Percentiles rank a stretch among this genome's conserved stretches.
These are phyloP conservation scores for Halcyon chelicuti DNA, from an alignment of 2,797 vertebrate species.

Conservation along the genomic window DNA sequence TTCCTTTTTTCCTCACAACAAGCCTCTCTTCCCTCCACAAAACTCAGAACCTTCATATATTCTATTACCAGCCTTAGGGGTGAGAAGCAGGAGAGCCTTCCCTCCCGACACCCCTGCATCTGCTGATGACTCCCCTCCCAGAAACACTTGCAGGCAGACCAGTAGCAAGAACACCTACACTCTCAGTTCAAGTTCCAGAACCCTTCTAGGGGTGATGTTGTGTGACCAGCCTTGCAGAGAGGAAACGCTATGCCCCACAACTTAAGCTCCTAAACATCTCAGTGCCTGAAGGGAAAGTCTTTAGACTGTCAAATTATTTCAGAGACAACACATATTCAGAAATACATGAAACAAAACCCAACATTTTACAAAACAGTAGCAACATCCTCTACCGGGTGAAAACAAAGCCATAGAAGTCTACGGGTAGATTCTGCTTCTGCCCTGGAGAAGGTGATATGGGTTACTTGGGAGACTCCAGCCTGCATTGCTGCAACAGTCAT, in stretches of 20 bases:
- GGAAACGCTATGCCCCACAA: background rate
- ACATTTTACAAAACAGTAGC: background rate
- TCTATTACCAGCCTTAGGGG: background rate
- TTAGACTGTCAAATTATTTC: background rate
- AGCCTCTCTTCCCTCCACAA: background rate
- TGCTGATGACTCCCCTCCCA: background rate
- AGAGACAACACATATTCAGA: background rate
- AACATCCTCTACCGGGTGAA: background rate
- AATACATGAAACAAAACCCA: background rate
- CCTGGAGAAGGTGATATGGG: background rate
- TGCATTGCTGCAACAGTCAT: background rate
- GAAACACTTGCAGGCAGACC: background rate
- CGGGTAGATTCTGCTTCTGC: background rate
- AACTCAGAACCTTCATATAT: background rate
- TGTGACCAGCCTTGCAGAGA: background rate
- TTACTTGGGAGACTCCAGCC: background rate
- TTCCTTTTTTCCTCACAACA: background rate
- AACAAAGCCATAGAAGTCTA: background rate
- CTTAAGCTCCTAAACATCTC: background rate
- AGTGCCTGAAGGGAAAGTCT: background rate
- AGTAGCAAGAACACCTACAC: background rate
- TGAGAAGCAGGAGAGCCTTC: background rate
- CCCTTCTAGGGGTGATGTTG: background rate
- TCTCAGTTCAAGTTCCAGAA: background rate
- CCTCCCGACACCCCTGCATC: background rate